Evolutionary conservation across 2,888 invertebrate species (phyloP).

Genomic region (Carcina quercana): DNA sequence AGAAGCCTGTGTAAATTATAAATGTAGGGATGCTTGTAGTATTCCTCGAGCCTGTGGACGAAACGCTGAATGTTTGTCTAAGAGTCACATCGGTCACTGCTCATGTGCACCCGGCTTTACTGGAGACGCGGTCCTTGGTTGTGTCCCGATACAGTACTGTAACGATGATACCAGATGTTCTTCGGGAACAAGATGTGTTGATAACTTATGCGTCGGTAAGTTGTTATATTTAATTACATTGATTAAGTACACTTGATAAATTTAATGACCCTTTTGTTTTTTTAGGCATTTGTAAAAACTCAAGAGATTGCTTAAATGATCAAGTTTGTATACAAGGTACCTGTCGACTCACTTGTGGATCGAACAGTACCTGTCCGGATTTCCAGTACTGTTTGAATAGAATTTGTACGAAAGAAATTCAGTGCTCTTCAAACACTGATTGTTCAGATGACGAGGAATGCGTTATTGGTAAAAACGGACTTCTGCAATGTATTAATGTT

Average conservation of each 20-base stretch:
- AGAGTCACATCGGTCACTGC: conserved; percentile 87
- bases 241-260: background rate
- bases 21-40: conserved; percentile 88
- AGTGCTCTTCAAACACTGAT: conserved; percentile 82
- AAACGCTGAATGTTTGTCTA: conserved; percentile 83
- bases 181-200: conserved; percentile 87
- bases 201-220: conserved; percentile 85
- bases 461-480: conserved; percentile 77
- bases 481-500: conserved; percentile 83
- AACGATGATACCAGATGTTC: conserved; percentile 87
- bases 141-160: conserved; percentile 88
- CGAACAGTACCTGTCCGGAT: conserved; percentile 87
- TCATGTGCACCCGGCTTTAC: conserved; percentile 89
- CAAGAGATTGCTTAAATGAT: conserved; percentile 88
- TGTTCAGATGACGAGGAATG: conserved; percentile 85
- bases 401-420: conserved; percentile 88
- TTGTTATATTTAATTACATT: conserved; percentile 16
- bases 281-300: conserved; percentile 83
- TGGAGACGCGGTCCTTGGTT: conserved; percentile 90
- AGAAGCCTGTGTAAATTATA: conserved; percentile 84
- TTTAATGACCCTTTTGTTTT: conserved; percentile 20
- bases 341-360: conserved; percentile 89
- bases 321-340: conserved; percentile 90
- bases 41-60: conserved; percentile 88
- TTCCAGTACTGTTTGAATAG: conserved; percentile 89